Evolutionary conservation across 2,113 vertebrate species (phyloP), one percentile per base, ranked within the genome.

Genomic region (Cottus gobio): DNA sequence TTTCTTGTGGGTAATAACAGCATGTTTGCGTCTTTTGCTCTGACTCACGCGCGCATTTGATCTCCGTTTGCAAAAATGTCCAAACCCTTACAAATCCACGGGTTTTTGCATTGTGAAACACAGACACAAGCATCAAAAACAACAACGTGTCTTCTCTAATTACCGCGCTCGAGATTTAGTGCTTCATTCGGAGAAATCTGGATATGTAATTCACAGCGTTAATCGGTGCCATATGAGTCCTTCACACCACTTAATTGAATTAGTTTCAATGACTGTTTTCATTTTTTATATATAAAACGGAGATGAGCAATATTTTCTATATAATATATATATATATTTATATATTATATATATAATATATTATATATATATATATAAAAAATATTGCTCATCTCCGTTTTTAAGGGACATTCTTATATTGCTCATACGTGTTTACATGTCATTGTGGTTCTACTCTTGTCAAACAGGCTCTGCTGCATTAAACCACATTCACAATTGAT

Each of bases 201-300:
- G 66, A 85, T 72, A 31, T 65, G 50, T 63, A 34, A 80, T 84
- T 85, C 77, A 64, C 44, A 9, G 54, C 60, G 77, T 65, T 62
- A 83, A 85, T 77, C 50, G 24, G 12, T 46, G 58, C 74, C 78
- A 86, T 48, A 7, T 71, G 83, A 83, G 31, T 44, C 48, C 34
- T 74, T 69, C 48, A 76, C 60, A 44, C 71, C 82, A 80, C 57
- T 44, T 72, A 15, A 64, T 82, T 77, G 31, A 50, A 78, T 79
- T 73, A 81, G 7, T 83, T 83, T 80, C 36, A 50, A 62, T 75
- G 67, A 79, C 34, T 85, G 57, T 48, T 86, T 72, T 71, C 56
- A 60, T 85, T 73, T 77, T 13, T 65, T 16, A 18, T 7, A 28
- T 57, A 20, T 48, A n/a, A n/a, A n/a, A n/a, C n/a, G n/a, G n/a